Percentiles rank a stretch among this genome's conserved stretches.
These are phyloP conservation scores for Aphelenchoides avenae DNA, from an alignment of 1,140 invertebrate genomes.

Conservation along the genomic window DNA sequence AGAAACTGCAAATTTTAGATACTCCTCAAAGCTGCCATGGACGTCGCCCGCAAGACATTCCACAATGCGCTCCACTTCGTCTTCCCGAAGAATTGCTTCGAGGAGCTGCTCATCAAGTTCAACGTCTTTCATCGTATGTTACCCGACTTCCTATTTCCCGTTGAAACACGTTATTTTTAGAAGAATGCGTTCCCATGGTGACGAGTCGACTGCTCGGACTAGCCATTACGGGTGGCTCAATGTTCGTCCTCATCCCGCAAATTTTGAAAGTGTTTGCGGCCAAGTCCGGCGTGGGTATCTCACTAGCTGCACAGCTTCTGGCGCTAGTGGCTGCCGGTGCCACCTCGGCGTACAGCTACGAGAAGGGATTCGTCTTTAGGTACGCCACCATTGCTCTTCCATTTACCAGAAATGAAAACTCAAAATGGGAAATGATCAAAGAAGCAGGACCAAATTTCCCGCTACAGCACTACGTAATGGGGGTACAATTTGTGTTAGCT, in stretches of 20 bases:
- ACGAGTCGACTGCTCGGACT: slow-evolving; percentile 52
- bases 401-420: background rate
- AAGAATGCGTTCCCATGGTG: slow-evolving; percentile 48
- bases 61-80: slow-evolving; percentile 26
- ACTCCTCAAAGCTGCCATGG: no score
- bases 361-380: slow-evolving; percentile 54
- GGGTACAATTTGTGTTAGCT: no score
- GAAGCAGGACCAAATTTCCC: no score
- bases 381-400: slow-evolving; percentile 21
- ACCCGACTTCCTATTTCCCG: background rate
- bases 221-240: slow-evolving; percentile 54
- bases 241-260: slow-evolving; percentile 53
- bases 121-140: slow-evolving; percentile 53
- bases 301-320: slow-evolving; percentile 47
- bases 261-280: slow-evolving; percentile 55
- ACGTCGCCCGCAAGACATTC: slow-evolving; percentile 2
- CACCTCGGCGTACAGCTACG: slow-evolving; percentile 52
- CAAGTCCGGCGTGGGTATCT: slow-evolving; percentile 54
- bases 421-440: no score
- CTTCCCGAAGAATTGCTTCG: slow-evolving; percentile 56
- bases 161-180: no score
- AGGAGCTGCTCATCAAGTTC: slow-evolving; percentile 50
- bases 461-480: no score
- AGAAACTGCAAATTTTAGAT: no score
- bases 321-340: slow-evolving; percentile 43